phyloP scores from a whole-genome alignment of 2,113 vertebrate genomes.

The Solea solea region DNA sequence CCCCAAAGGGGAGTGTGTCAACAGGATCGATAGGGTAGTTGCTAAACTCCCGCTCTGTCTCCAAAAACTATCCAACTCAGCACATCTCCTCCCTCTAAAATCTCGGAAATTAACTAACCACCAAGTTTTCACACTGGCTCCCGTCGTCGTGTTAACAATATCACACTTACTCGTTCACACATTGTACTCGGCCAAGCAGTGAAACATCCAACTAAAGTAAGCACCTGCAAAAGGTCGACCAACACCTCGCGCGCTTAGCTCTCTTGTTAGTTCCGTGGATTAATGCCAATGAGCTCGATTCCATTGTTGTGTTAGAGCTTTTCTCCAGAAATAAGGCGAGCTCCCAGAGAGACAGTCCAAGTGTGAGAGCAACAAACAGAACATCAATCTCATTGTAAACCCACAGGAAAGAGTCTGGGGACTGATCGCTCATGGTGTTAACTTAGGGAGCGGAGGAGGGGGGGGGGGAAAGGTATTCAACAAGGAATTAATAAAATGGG shows the following conservation, averaged over 20 bases:
- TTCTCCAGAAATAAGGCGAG: constrained; percentile 24
- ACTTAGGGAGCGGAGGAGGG: constrained; percentile 17
- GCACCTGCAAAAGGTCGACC: constrained; percentile 3
- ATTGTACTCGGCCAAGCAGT: neutral
- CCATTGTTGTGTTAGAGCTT: constrained; percentile 45
- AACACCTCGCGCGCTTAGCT: constrained; percentile 14
- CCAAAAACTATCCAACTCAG: constrained; percentile 63
- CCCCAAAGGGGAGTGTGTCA: constrained; percentile 73
- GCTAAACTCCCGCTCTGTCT: constrained; percentile 56
- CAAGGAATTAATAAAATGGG: constrained; percentile 60
- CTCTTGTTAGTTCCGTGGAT: constrained; percentile 37
- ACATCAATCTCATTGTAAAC: constrained; percentile 61
- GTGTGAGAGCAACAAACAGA: constrained; percentile 65
- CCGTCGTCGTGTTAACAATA: constrained; percentile 26
- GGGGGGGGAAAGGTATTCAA: constrained; percentile 14
- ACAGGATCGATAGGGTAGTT: constrained; percentile 76
- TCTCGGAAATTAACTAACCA: constrained; percentile 49
- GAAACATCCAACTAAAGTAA: constrained; percentile 6
- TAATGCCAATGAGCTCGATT: constrained; percentile 44
- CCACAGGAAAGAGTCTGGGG: constrained; percentile 48
- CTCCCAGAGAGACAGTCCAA: constrained; percentile 43
- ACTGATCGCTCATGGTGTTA: constrained; percentile 56
- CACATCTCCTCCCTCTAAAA: constrained; percentile 59
- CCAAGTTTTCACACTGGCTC: constrained; percentile 26
- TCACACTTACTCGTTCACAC: neutral